Evolutionary conservation across 2,888 invertebrate genomes (phyloP).

Genomic region (Caenorhabditis japonica): DNA sequence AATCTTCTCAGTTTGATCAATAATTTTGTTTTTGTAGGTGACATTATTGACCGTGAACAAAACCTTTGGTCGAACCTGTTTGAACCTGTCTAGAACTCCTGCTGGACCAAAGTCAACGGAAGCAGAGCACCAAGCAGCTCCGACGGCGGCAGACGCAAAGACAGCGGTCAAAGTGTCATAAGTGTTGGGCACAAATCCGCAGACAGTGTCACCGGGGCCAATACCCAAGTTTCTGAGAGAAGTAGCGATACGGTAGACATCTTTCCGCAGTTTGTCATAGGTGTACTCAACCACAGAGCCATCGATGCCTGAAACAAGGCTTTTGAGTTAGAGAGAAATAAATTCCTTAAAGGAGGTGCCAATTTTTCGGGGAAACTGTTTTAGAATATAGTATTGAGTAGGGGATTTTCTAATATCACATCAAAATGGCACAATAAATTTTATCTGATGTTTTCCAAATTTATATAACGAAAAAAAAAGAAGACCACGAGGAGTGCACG

Average conservation of each 20-base stretch:
- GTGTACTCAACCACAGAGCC: constrained; percentile 49
- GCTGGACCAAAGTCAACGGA: constrained; percentile 81
- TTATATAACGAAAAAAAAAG: too few relatives aligned
- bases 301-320: constrained; percentile 32
- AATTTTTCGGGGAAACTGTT: too few relatives aligned
- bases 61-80: constrained; percentile 80
- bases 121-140: constrained; percentile 81
- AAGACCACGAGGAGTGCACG: too few relatives aligned
- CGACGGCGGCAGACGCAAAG: constrained; percentile 80
- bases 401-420: too few relatives aligned
- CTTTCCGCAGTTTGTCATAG: constrained; percentile 62
- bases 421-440: too few relatives aligned
- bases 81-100: constrained; percentile 74
- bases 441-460: too few relatives aligned
- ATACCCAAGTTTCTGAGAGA: constrained; percentile 61
- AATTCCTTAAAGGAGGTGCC: too few relatives aligned
- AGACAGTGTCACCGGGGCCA: constrained; percentile 79
- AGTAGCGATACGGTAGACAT: constrained; percentile 65
- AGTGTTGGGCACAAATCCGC: constrained; percentile 80
- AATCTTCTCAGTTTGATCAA: constrained; percentile 80
- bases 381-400: too few relatives aligned
- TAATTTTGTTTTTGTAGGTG: constrained; percentile 80
- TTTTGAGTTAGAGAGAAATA: too few relatives aligned
- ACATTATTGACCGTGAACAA: constrained; percentile 81
- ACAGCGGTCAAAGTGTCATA: constrained; percentile 80